Percentiles rank a stretch among this genome's conserved stretches.
phyloP scores from a whole-genome alignment of 2,797 vertebrate species.

The Channallabes apus region DNA sequence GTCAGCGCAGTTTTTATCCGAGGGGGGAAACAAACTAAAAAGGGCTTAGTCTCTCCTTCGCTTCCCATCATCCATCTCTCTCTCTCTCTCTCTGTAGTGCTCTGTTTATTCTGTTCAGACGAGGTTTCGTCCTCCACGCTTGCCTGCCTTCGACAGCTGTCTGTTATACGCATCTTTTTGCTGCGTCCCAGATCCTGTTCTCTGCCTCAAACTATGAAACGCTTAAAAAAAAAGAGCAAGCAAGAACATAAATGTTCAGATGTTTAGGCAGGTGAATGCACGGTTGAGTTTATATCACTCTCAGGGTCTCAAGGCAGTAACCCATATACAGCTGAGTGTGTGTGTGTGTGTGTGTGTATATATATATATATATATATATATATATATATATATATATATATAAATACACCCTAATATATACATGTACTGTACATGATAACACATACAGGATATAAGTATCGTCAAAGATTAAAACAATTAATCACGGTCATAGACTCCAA shows the following conservation, averaged over 20 bases:
- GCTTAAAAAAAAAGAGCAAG: neutral
- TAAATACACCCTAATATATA: too few relatives aligned
- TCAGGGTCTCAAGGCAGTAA: neutral
- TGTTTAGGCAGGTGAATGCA: neutral
- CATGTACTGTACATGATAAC: too few relatives aligned
- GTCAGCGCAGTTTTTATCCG: conserved; percentile 39
- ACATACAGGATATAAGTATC: too few relatives aligned
- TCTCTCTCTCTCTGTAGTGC: conserved; percentile 32
- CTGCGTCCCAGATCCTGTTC: conserved; percentile 49
- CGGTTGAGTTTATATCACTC: neutral
- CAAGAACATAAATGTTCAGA: neutral
- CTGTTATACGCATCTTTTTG: conserved; percentile 50
- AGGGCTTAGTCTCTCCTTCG: neutral
- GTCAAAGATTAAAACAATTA: too few relatives aligned
- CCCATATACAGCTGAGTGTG: too few relatives aligned
- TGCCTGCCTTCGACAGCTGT: conserved; percentile 53
- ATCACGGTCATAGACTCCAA: too few relatives aligned
- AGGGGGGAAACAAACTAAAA: conserved; percentile 24
- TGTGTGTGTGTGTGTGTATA: too few relatives aligned
- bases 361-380: too few relatives aligned
- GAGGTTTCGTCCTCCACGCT: conserved; percentile 37
- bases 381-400: too few relatives aligned
- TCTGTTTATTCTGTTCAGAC: conserved; percentile 50
- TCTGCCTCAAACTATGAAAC: conserved; percentile 50
- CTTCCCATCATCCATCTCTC: neutral